Evolutionary conservation across 1,140 invertebrate species (phyloP), one percentile per base, ranked within the genome.

Genomic region (Drosophila sturtevanti): DNA sequence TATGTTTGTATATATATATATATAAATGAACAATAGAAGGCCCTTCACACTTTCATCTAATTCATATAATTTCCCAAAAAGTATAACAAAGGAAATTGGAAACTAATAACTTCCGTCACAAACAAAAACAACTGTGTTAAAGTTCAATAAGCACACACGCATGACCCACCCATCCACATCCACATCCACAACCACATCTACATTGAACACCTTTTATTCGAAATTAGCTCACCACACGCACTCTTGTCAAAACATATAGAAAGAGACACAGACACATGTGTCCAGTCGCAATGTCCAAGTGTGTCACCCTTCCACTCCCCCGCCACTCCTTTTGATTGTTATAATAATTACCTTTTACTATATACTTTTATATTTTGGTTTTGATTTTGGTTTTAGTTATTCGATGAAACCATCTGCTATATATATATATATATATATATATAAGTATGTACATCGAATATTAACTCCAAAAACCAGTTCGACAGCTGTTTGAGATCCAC

Each of bases 51-150:
- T 63, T 69, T 1, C 48, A 48, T 55, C 22, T 56, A 62, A 72
- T 63, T 54, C 21, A 54, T 31, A 48, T 63, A 59, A 72, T 72
- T 62, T 59, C 21, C 44, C 52, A 6, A 18, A 18, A 14, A 37
- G 16, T 21, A n/a, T 48, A 48, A 48, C 41, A 59, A 59, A 67
- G 81, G 65, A 87, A 86, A 89, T 82, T 79, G 54, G 79, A 82
- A 70, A 79, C 70, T 86, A 87, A 86, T 82, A 86, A 86, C 66
- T 82, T 87, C 81, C 82, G 73, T 68, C 34, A 12, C 34, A 67
- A 78, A 78, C 71, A 69, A 67, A 87, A 76, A 72, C 74, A 87
- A 86, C 70, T 63, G 70, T 79, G 48, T 35, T 21, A 35, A 81
- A 81, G 75, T 75, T 87, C 75, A 87, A 87, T 81, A 78, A 54